Evolutionary conservation across 1,140 invertebrate genomes (phyloP), one percentile per base, ranked within the genome.

Genomic region (Cheumatopsyche charites): DNA sequence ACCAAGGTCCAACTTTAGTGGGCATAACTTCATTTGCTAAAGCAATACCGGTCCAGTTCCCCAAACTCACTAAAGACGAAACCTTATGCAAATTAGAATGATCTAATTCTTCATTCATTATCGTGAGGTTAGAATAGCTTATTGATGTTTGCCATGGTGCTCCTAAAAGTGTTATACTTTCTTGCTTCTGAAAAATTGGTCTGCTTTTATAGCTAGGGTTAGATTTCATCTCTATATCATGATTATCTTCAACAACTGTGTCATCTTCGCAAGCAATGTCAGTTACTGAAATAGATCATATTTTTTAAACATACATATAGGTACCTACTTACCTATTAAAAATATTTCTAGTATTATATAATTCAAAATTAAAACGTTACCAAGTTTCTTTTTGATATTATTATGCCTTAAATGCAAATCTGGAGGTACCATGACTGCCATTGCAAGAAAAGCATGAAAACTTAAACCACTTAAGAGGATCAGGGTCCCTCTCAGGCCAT

Each of bases 381-480:
- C 41, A 62, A 12, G 23, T 36, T 36, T 3, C 29, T 52, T 15
- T 67, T 79, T 80, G 29, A 41, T 36, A 55, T 6, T 70, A 41
- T 42, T 75, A 4, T 52, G 74, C n/a, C 82, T 84, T 73, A 84
- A 80, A 74, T 90, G 87, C 86, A 87, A 87, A 71, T 87, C 85
- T 6, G 90, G 84, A 0, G 90, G 89, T 76, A 87, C 88, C 71
- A 90, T 82, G 0, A 88, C 75, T 4, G 86, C 77, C 67, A 87
- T 83, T 0, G 85, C 88, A 12, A 86, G 77, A 5, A 90, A 72
- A 0, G 83, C 80, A 75, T 90, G 83, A 0, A 86, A 80, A 66
- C 85, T 85, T 1, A 90, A 74, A 0, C 81, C 87, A 2, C 83
- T 81, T 0, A 90, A 77, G 4, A 90, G 79, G 0, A 86, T 75